Base-by-base conservation (phyloP, 2,888 invertebrate genomes). In the Drosophila suboccidentalis region DNA sequence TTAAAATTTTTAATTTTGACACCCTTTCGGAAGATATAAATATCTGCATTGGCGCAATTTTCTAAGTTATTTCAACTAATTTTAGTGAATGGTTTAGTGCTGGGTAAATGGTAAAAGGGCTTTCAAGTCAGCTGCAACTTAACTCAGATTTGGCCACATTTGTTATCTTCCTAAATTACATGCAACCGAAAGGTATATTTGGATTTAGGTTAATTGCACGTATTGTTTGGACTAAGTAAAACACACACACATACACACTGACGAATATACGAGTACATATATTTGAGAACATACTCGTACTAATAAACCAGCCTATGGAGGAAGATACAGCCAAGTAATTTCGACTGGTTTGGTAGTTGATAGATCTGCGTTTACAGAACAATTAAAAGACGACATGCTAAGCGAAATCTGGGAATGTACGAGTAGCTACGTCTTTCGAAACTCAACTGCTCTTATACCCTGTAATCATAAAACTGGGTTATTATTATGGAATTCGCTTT, bases 151-250 rank as follows among this genome's bases (percentile, higher is more conserved):
- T 26, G 26, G 49, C 19, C 47, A 51, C 51, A 53, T 66, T 60
- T 34, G 26, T 60, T 75, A 67, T 73, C 75, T 66, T 29, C 38
- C 34, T 43, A 22, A 80, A 61, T 49, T 59, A 70, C 80, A 80
- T 55, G 70, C 58, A 66, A 64, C 22, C 60, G 13, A 70, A 63
- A 17, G 57, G 50, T 49, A 53, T 59, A 75, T 82, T 82, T 67
- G 61, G 71, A 80, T 78, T 78, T 82, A 64, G 79, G 79, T 80
- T 80, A 80, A 82, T 80, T 82, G 79, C 79, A 43, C 54, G 47
- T 71, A 71, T 67, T 71, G 70, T 65, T 78, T 55, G 58, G 46
- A 44, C 55, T 43, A 55, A 44, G 43, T 46, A 55, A 57, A 63
- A 55, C 15, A 47, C 50, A 17, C n/a, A 60, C 19, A 46, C 15